A percentile compares a stretch with the other conserved stretches of the same genome.
Conservation (phyloP, 1,140 invertebrate species). For the Eulimnadia texana region DNA sequence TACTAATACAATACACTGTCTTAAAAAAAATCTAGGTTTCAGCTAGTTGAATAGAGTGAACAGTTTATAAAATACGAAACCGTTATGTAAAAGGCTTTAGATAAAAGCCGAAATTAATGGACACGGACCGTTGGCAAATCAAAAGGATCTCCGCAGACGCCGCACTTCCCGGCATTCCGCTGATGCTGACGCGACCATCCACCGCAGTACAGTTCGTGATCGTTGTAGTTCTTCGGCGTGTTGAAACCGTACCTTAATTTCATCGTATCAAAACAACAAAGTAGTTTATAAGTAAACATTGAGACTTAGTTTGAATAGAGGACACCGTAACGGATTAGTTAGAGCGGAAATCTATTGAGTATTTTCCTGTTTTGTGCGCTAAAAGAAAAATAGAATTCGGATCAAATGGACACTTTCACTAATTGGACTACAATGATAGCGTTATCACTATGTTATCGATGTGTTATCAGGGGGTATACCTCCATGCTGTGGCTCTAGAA, state of each 20-base stretch:
- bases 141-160: conserved; percentile 70
- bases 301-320: too few relatives aligned
- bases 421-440: too few relatives aligned
- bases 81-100: too few relatives aligned
- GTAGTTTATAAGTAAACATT: background rate
- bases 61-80: too few relatives aligned
- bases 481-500: conserved; percentile 65
- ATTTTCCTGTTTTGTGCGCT: background rate
- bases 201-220: conserved; percentile 77
- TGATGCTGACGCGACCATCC: conserved; percentile 65
- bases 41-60: too few relatives aligned
- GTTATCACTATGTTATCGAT: too few relatives aligned
- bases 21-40: too few relatives aligned
- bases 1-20: too few relatives aligned
- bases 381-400: too few relatives aligned
- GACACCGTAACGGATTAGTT: background rate
- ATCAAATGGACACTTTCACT: too few relatives aligned
- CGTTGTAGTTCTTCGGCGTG: conserved; percentile 59
- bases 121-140: conserved; percentile 42
- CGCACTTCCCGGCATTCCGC: conserved; percentile 59
- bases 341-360: background rate
- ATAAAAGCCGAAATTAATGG: conserved; percentile 21
- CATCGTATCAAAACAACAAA: background rate
- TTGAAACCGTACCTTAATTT: conserved; percentile 37
- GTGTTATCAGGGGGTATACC: conserved; percentile 21